Evolutionary conservation across 2,797 vertebrate genomes (phyloP).

Genomic region (Rhynchonycteris naso): DNA sequence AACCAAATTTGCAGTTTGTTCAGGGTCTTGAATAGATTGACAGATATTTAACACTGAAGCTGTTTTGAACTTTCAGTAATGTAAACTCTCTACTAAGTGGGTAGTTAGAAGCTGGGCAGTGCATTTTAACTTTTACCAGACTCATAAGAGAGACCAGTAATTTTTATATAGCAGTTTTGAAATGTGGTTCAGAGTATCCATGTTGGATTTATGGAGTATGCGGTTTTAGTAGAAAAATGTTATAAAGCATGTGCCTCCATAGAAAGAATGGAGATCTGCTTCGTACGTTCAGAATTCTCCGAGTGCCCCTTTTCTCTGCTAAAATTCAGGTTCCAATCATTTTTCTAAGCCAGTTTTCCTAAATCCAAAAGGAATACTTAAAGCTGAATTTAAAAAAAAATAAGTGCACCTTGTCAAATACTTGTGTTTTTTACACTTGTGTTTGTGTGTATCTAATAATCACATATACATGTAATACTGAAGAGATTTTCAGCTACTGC

Average conservation of each 20-base stretch:
- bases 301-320: constrained; percentile 79
- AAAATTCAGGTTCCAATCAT: constrained; percentile 77
- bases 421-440: constrained; percentile 76
- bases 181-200: constrained; percentile 82
- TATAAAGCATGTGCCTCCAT: constrained; percentile 78
- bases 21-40: constrained; percentile 93
- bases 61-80: constrained; percentile 90
- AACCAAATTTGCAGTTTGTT: constrained; percentile 96
- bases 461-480: constrained; percentile 59
- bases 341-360: constrained; percentile 77
- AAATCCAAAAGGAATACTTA: constrained; percentile 70
- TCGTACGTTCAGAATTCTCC: constrained; percentile 74
- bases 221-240: constrained; percentile 80
- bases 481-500: constrained; percentile 70
- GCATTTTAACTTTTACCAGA: constrained; percentile 86
- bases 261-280: constrained; percentile 81
- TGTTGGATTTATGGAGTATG: constrained; percentile 81
- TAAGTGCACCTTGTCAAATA: constrained; percentile 74
- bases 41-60: constrained; percentile 90
- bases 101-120: constrained; percentile 87
- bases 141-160: constrained; percentile 85
- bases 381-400: constrained; percentile 68
- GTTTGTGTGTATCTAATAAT: constrained; percentile 74
- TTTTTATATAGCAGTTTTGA: constrained; percentile 85
- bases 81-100: constrained; percentile 88